These are phyloP conservation scores for Mesorhabditis spiculigera DNA, from an alignment of 2,888 invertebrate genomes.

Conservation along the genomic window DNA sequence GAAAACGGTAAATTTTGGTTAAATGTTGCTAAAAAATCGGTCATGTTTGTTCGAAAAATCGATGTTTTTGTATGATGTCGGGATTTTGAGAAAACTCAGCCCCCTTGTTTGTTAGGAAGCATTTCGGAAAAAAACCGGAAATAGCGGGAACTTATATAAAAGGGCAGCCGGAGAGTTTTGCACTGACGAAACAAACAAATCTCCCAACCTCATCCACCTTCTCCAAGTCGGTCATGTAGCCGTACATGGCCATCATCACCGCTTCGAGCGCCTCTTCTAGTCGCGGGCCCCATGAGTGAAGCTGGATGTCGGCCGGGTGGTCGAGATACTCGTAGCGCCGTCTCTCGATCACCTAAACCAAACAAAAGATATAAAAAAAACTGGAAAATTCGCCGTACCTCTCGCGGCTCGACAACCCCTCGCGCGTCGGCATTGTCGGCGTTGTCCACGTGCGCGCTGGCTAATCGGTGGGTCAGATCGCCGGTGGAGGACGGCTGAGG, in stretches of 20 bases:
- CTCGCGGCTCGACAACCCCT: neutral
- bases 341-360: conserved; percentile 15
- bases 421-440: neutral
- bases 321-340: conserved; percentile 68
- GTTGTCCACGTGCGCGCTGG: no score
- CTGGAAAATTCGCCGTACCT: neutral
- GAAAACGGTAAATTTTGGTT: neutral
- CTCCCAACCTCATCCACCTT: conserved; percentile 69
- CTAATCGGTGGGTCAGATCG: no score
- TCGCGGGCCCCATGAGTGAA: conserved; percentile 86
- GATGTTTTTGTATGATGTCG: neutral
- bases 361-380: neutral
- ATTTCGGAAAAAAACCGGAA: neutral
- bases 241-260: conserved; percentile 88
- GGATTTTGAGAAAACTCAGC: neutral
- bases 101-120: neutral
- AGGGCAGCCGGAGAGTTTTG: no score
- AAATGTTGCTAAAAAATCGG: neutral
- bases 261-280: conserved; percentile 62
- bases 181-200: neutral
- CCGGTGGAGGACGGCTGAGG: no score
- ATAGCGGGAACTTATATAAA: no score
- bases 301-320: conserved; percentile 97
- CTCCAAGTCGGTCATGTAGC: conserved; percentile 75
- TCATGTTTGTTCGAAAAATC: neutral